A percentile compares a stretch with the other conserved stretches of the same genome.
phyloP scores from a whole-genome alignment of 2,888 invertebrate genomes.

The Spodoptera picta region DNA sequence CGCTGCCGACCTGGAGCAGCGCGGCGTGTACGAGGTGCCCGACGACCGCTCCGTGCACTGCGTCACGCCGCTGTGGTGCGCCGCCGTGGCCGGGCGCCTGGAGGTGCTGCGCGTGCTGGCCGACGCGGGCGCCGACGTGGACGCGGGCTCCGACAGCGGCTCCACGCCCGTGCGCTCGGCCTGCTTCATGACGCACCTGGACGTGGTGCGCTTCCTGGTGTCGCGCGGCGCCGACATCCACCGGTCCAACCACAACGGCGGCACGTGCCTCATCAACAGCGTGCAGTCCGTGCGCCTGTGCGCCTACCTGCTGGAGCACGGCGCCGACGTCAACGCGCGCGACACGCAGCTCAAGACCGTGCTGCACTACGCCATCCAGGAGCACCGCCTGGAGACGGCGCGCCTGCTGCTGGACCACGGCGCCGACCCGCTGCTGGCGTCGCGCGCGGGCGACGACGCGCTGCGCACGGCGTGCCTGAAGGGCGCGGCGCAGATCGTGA shows the following conservation, averaged over 20 bases:
- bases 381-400: slow-evolving; percentile 94
- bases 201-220: slow-evolving; percentile 92
- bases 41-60: slow-evolving; percentile 94
- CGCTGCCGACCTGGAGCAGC: slow-evolving; percentile 95
- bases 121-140: slow-evolving; percentile 94
- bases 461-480: slow-evolving; percentile 95
- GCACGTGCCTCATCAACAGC: slow-evolving; percentile 97
- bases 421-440: slow-evolving; percentile 93
- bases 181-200: slow-evolving; percentile 96
- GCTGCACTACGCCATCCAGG: slow-evolving; percentile 95
- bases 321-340: slow-evolving; percentile 94
- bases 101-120: slow-evolving; percentile 93
- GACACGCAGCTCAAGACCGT: slow-evolving; percentile 97
- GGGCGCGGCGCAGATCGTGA: slow-evolving; percentile 90
- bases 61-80: slow-evolving; percentile 97
- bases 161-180: slow-evolving; percentile 97
- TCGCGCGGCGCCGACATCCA: slow-evolving; percentile 94
- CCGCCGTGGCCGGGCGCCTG: slow-evolving; percentile 95
- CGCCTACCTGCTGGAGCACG: slow-evolving; percentile 93
- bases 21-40: slow-evolving; percentile 93
- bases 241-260: slow-evolving; percentile 96
- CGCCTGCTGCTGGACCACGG: slow-evolving; percentile 93
- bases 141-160: slow-evolving; percentile 95
- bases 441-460: slow-evolving; percentile 96
- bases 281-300: slow-evolving; percentile 96